Base-by-base conservation (phyloP, 2,113 vertebrate species). In the Archilochus colubris region DNA sequence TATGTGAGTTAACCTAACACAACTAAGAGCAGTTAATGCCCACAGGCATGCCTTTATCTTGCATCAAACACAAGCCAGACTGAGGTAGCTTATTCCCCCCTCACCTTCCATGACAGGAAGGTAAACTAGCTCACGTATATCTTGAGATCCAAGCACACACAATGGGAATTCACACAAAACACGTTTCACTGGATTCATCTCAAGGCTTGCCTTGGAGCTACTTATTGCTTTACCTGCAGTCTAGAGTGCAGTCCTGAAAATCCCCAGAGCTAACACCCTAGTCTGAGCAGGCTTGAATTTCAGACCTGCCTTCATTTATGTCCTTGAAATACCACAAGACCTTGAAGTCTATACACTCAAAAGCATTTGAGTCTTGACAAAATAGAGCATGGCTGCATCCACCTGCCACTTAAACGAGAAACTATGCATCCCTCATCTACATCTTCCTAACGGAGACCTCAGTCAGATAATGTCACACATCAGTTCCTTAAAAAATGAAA, bases 171-270 rank as follows among this genome's bases (percentile, higher is more conserved):
- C 75, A 68, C 28, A 69, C 9, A 79, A 89, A 79, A 43, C n/a
- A 78, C 0, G 0, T 4, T 7, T 3, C 30, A 46, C 33, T 66
- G 27, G 40, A 10, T 9, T 53, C 8, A 50, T 15, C 55, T 67
- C 68, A 12, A 51, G 57, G 68, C 62, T 64, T 89, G 83, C 81
- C 89, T 75, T 63, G 38, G 28, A 91, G 81, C 55, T 69, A 80
- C 51, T 33, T 83, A 51, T 0, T 86, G 79, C 38, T 90, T 83
- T 77, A 46, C 22, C 43, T 75, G 31, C 36, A 57, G 43, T 13
- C n/a, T 12, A 23, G 8, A 23, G 16, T 58, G 24, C 30, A 77
- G 36, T 70, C 55, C 63, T 82, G 51, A 66, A 89, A 86, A 88
- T 25, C 15, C 24, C 28, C 67, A 78, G 30, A 36, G 21, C 11